phyloP scores from a whole-genome alignment of 2,797 vertebrate species.

The Percopsis omiscomaycus region DNA sequence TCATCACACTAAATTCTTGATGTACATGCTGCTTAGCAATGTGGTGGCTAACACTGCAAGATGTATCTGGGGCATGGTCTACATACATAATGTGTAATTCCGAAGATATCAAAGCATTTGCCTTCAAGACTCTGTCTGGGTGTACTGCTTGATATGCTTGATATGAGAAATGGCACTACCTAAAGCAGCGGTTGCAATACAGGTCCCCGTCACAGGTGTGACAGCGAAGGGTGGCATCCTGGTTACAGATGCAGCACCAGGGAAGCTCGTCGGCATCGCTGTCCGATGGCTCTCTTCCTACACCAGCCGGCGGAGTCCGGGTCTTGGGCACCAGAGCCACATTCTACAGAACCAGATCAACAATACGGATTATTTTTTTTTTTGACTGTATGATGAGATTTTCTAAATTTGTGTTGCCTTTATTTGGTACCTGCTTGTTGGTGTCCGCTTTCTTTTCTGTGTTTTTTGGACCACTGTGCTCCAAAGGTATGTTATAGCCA shows the following conservation, averaged over 20 bases:
- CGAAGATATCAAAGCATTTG: neutral
- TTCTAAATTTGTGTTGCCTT: neutral
- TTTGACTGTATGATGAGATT: neutral
- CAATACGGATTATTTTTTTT: neutral
- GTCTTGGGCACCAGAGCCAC: conserved; percentile 35
- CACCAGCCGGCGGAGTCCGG: conserved; percentile 37
- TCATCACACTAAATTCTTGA: conserved; percentile 74
- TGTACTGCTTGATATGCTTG: neutral
- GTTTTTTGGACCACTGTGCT: conserved; percentile 73
- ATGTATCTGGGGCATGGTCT: conserved; percentile 63
- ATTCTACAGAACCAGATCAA: conserved; percentile 33
- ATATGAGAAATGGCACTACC: conserved; percentile 64
- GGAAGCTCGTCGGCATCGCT: conserved; percentile 90
- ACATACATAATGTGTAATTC: conserved; percentile 44
- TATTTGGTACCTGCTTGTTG: conserved; percentile 63
- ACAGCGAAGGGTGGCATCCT: conserved; percentile 87
- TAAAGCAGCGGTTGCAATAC: conserved; percentile 92
- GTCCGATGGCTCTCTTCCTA: conserved; percentile 60
- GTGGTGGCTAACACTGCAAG: conserved; percentile 49
- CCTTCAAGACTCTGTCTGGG: neutral
- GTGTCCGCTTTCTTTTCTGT: conserved; percentile 58
- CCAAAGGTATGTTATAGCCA: conserved; percentile 89
- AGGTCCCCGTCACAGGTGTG: conserved; percentile 90
- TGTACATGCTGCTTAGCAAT: conserved; percentile 65
- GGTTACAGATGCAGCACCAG: conserved; percentile 98